A percentile compares a stretch with the other conserved stretches of the same genome.
Evolutionary conservation across 2,113 vertebrate species (phyloP).

Genomic region (Nothoprocta perdicaria): DNA sequence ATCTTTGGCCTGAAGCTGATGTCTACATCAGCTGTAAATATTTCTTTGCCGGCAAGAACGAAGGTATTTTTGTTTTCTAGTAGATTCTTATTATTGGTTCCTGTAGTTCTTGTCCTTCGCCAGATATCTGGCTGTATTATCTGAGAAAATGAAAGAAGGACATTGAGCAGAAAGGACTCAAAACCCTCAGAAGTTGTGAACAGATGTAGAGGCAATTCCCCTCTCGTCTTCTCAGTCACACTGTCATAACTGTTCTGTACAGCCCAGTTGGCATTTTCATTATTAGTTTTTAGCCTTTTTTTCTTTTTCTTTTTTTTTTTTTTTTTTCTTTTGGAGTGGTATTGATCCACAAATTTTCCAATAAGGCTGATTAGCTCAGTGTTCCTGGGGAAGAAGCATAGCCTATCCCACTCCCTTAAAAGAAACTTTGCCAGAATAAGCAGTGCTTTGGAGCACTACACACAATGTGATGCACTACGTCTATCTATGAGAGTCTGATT

Average conservation of each 20-base stretch:
- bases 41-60: slow-evolving; percentile 11
- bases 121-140: background rate
- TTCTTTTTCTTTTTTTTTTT: background rate
- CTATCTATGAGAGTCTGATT: slow-evolving; percentile 47
- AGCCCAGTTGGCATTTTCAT: background rate
- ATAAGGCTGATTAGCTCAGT: slow-evolving; percentile 24
- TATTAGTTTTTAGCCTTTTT: background rate
- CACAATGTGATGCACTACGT: slow-evolving; percentile 19
- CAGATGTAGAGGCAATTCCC: slow-evolving; percentile 14
- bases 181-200: background rate
- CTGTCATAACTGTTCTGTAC: fast-evolving
- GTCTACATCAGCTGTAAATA: slow-evolving; percentile 28
- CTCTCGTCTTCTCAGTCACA: slow-evolving; percentile 10
- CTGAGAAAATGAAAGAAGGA: slow-evolving; percentile 28
- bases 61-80: background rate
- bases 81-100: background rate
- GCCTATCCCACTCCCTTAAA: slow-evolving; percentile 7
- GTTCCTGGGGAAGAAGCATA: slow-evolving; percentile 7
- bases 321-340: background rate
- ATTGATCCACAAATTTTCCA: background rate
- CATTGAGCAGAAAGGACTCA: slow-evolving; percentile 24
- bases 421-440: background rate
- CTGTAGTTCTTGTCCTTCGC: slow-evolving; percentile 9
- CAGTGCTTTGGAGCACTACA: slow-evolving; percentile 25
- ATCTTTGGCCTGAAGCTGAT: slow-evolving; percentile 70